A percentile compares a stretch with the other conserved stretches of the same genome.
Evolutionary conservation across 2,113 vertebrate genomes (phyloP).

Genomic region (Rissa tridactyla): DNA sequence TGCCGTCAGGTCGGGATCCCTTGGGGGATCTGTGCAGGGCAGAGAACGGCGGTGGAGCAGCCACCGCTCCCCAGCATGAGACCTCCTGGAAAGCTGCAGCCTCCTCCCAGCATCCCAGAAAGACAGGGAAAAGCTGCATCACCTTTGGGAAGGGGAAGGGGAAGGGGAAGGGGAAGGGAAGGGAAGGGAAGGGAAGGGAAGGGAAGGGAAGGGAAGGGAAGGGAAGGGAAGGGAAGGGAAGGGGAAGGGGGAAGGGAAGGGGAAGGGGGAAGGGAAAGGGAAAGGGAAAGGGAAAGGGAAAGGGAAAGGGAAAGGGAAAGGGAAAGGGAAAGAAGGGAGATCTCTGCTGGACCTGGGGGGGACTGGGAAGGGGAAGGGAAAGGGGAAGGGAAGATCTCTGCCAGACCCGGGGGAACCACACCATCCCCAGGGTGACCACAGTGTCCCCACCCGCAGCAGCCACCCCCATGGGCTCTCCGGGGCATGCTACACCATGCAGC

Average conservation of each 20-base stretch:
- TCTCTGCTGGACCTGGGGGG: not conserved
- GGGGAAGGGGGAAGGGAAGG: not conserved
- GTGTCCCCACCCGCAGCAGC: too few relatives aligned
- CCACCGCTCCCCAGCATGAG: rapidly evolving
- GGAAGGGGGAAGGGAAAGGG: not conserved
- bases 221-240: rapidly evolving
- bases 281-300: not conserved
- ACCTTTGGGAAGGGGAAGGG: not conserved
- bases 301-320: rapidly evolving
- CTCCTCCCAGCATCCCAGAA: rapidly evolving
- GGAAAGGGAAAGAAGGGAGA: too few relatives aligned
- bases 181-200: not conserved
- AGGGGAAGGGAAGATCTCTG: not conserved
- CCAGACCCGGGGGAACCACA: not conserved
- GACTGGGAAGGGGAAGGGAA: not conserved
- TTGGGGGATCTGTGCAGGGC: constrained; percentile 40
- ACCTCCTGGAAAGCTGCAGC: not conserved
- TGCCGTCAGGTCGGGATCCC: not conserved
- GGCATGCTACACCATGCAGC: not conserved
- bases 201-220: too few relatives aligned
- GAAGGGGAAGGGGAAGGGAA: too few relatives aligned
- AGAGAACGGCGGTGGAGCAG: rapidly evolving
- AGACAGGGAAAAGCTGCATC: not conserved
- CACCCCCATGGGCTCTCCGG: too few relatives aligned
- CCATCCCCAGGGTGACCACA: not conserved